phyloP scores from a whole-genome alignment of 2,888 invertebrate species.

The Diplazon laetatorius region DNA sequence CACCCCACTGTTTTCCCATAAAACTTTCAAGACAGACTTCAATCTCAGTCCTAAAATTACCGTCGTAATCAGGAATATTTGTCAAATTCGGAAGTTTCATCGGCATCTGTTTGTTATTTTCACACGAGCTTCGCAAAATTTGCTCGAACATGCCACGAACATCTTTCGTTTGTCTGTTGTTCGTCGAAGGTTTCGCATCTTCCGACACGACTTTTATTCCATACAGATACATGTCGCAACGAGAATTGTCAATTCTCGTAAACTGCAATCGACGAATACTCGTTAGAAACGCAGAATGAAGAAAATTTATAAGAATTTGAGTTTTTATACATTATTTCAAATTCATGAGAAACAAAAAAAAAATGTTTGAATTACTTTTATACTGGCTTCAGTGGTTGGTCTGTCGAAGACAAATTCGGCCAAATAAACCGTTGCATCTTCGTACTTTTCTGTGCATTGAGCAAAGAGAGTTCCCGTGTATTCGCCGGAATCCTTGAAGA shows the following conservation, averaged over 20 bases:
- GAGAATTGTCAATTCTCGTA: constrained; percentile 75
- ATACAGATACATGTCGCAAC: constrained; percentile 80
- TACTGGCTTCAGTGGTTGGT: constrained; percentile 76
- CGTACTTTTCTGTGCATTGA: constrained; percentile 80
- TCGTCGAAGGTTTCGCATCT: constrained; percentile 51
- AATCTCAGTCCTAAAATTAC: constrained; percentile 41
- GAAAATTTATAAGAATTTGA: too few relatives aligned
- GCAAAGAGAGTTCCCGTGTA: constrained; percentile 80
- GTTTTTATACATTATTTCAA: too few relatives aligned
- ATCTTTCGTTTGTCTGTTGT: too few relatives aligned
- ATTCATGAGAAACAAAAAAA: not conserved
- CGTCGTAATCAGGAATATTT: constrained; percentile 40
- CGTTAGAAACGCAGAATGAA: constrained; percentile 11
- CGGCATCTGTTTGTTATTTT: constrained; percentile 36
- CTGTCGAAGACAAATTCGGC: constrained; percentile 75
- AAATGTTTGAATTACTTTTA: constrained; percentile 72
- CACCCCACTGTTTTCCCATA: constrained; percentile 12
- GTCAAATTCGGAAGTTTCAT: constrained; percentile 17
- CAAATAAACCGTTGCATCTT: constrained; percentile 79
- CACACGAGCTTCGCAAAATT: constrained; percentile 67
- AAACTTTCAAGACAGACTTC: constrained; percentile 40
- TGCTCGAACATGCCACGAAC: constrained; percentile 68
- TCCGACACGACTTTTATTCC: constrained; percentile 79
- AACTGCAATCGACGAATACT: constrained; percentile 74
- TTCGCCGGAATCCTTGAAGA: constrained; percentile 82